Evolutionary conservation across 2,113 vertebrate genomes (phyloP).

Genomic region (Dicentrarchus labrax): DNA sequence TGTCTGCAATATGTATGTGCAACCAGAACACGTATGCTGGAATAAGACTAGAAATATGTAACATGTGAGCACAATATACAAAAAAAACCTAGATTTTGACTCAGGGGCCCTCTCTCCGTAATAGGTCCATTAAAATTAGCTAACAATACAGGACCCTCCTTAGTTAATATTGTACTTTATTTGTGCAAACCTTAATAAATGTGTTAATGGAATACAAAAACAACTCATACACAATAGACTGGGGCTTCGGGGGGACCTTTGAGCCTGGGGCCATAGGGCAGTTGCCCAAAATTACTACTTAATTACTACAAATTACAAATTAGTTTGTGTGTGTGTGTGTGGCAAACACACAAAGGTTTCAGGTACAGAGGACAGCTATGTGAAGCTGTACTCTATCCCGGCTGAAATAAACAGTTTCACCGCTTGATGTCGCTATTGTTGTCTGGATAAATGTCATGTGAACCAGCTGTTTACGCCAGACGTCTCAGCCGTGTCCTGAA

Average conservation of each 20-base stretch:
- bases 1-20: too few species aligned
- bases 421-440: constrained; percentile 60
- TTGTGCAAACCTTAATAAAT: background rate
- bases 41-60: background rate
- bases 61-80: background rate
- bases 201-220: background rate
- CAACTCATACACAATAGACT: background rate
- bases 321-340: background rate
- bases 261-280: background rate
- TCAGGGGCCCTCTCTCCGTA: background rate
- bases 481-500: background rate
- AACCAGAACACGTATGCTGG: too few species aligned
- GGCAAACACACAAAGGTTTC: background rate
- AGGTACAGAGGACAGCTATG: too few species aligned
- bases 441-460: background rate
- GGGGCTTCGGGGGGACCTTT: background rate
- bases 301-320: too few species aligned
- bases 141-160: background rate
- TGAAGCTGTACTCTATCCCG: background rate
- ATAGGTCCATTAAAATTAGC: background rate
- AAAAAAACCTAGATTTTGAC: background rate
- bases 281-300: too few species aligned
- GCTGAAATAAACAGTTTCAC: constrained; percentile 30
- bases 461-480: background rate
- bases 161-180: background rate